Base-by-base conservation (phyloP, 2,113 vertebrate genomes). In the Bubo scandiacus region DNA sequence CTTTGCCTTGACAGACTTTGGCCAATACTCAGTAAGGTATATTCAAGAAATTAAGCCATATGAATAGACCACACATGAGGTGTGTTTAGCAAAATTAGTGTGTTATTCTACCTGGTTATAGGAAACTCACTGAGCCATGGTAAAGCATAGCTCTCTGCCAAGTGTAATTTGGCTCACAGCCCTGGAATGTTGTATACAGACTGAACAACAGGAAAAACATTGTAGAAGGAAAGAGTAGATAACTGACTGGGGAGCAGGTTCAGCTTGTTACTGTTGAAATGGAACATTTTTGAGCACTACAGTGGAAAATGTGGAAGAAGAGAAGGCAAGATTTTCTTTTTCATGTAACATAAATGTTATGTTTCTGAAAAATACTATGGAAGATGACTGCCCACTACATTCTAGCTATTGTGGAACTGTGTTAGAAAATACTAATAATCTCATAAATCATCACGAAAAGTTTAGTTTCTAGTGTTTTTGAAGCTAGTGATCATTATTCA, bases 101-200 rank as follows among this genome's bases (percentile, higher is more conserved):
- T 81, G 42, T 45, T 96, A 17, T 79, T 62, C 74, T 94, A 34
- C 82, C 20, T 82, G 55, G 42, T 89, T 90, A 81, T 16, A 89
- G 55, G 54, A 96, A 94, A 79, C 25, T 84, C 21, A 36, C 5
- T 86, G 52, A 85, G 52, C 38, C 25, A 40, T 21, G 14, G 34
- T 30, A 92, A 96, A 96, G 62, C 17, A 88, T 36, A 94, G 12
- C 26, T 68, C 61, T 71, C 63, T 92, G 74, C 47, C 55, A 95
- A 90, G 66, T 77, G 34, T 93, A 79, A 88, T 90, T 77, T 96
- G 93, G 58, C 52, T 82, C 68, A 58, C 23, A 75, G 51, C 22
- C 47, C 21, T 94, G 67, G 65, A 80, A 87, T 92, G 88, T 85
- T 38, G 36, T 88, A 79, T 29, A 81, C 45, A 96, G 86, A 90